Percentiles rank a stretch among this genome's conserved stretches.
Evolutionary conservation across 2,888 invertebrate genomes (phyloP).

Genomic region (Thymelicus acteon): DNA sequence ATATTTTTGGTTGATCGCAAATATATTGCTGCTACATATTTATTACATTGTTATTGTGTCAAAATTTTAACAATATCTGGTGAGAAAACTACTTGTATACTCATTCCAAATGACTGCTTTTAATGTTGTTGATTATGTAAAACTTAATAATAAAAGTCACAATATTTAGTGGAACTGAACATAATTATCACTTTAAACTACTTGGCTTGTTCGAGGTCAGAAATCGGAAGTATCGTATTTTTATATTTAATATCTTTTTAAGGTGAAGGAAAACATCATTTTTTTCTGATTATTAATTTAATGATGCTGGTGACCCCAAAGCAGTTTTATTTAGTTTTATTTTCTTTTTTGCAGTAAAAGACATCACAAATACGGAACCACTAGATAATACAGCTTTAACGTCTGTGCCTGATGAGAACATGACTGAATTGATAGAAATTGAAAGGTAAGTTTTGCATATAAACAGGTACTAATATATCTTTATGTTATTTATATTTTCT

Average conservation of each 20-base stretch:
- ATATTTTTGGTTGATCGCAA: too few species aligned
- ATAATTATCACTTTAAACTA: conserved; percentile 8
- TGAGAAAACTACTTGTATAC: too few species aligned
- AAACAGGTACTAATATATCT: too few species aligned
- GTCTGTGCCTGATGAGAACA: conserved; percentile 75
- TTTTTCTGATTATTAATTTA: neutral
- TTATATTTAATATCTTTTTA: conserved; percentile 10
- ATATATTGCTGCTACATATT: too few species aligned
- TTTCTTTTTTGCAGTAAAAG: conserved; percentile 66
- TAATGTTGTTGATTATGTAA: conserved; percentile 17
- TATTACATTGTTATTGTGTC: too few species aligned
- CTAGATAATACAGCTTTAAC: conserved; percentile 80
- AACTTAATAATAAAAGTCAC: conserved; percentile 5
- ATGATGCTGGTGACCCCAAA: neutral
- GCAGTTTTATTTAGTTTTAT: conserved; percentile 8
- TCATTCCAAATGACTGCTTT: conserved; percentile 3
- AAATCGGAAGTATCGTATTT: conserved; percentile 18
- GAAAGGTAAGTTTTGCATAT: conserved; percentile 63
- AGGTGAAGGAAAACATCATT: conserved; percentile 22
- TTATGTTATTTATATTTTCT: neutral
- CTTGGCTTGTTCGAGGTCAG: conserved; percentile 13
- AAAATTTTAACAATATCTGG: too few species aligned
- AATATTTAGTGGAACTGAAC: too few species aligned
- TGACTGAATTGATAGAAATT: conserved; percentile 78
- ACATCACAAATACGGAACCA: conserved; percentile 80